phyloP scores from a whole-genome alignment of 2,888 invertebrate species.

The Nysson spinosus region DNA sequence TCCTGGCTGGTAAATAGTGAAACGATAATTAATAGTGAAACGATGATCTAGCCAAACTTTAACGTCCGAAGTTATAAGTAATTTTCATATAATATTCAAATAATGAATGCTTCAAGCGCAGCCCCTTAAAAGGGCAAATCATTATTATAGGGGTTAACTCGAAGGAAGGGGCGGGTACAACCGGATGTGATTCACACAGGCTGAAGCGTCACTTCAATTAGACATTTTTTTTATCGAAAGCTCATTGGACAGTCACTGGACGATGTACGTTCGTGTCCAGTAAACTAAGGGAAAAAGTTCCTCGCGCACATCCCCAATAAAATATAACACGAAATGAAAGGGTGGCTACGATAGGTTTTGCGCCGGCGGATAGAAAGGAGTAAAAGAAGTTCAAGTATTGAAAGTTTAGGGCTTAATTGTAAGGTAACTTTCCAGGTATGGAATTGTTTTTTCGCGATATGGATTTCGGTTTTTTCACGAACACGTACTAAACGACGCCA shows the following conservation, averaged over 20 bases:
- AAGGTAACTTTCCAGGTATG: slow-evolving; percentile 10
- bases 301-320: slow-evolving; percentile 19
- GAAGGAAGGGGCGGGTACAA: slow-evolving; percentile 17
- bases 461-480: background rate
- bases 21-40: too few species aligned
- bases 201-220: slow-evolving; percentile 9
- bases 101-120: background rate
- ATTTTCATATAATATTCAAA: too few species aligned
- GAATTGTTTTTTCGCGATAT: background rate
- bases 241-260: slow-evolving; percentile 8
- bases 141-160: slow-evolving; percentile 5
- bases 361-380: slow-evolving; percentile 13
- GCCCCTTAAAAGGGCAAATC: background rate
- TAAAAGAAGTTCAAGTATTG: slow-evolving; percentile 15
- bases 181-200: slow-evolving; percentile 63
- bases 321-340: slow-evolving; percentile 18
- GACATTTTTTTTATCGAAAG: slow-evolving; percentile 12
- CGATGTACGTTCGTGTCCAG: slow-evolving; percentile 39
- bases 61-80: too few species aligned
- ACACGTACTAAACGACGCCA: too few species aligned
- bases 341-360: background rate
- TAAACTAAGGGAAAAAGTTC: slow-evolving; percentile 45
- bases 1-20: too few species aligned
- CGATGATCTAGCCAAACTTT: too few species aligned
- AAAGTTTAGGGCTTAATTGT: slow-evolving; percentile 13